Evolutionary conservation across 2,888 invertebrate species (phyloP), one percentile per base, ranked within the genome.

Genomic region (Melanargia galathea): DNA sequence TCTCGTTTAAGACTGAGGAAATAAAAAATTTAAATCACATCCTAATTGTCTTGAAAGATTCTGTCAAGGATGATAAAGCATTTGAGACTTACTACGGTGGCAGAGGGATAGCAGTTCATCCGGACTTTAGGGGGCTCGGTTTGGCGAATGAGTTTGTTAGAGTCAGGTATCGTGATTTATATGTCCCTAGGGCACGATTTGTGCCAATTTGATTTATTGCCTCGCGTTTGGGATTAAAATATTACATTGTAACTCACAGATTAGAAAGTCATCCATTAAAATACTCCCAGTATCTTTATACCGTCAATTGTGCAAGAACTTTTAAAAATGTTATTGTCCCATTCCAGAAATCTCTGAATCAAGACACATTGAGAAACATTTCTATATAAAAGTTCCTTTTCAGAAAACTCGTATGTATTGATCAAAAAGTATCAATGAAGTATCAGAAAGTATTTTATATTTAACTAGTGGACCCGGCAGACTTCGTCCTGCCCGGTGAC

Each of bases 371-470:
- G n/a, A n/a, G n/a, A n/a, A n/a, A 5, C 35, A 33, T 33, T 8
- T 33, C n/a, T 5, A 38, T 38, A 38, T 5, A 38, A 13, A 38
- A 0, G n/a, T n/a, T 38, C 38, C 13, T 38, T 38, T 38, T 38
- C 38, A 81, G 82, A 59, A 69, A 74, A 7, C n/a, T 71, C 2
- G 56, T 79, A 16, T 79, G 80, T 57, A 74, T 73, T 30, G 76
- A 76, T 10, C 60, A 76, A 2, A 71, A 71, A 20, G 65, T 82
- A 2, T 72, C 75, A 0, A 61, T 79, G 64, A 75, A n/a, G n/a
- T n/a, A n/a, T n/a, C n/a, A n/a, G n/a, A n/a, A n/a, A n/a, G n/a
- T n/a, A n/a, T n/a, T n/a, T n/a, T n/a, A n/a, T n/a, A n/a, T n/a
- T n/a, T n/a, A n/a, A n/a, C n/a, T n/a, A n/a, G n/a, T n/a, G n/a